A percentile compares a stretch with the other conserved stretches of the same genome.
These are phyloP conservation scores for Pelochelys cantorii DNA, from an alignment of 2,797 vertebrate genomes.

Conservation along the genomic window DNA sequence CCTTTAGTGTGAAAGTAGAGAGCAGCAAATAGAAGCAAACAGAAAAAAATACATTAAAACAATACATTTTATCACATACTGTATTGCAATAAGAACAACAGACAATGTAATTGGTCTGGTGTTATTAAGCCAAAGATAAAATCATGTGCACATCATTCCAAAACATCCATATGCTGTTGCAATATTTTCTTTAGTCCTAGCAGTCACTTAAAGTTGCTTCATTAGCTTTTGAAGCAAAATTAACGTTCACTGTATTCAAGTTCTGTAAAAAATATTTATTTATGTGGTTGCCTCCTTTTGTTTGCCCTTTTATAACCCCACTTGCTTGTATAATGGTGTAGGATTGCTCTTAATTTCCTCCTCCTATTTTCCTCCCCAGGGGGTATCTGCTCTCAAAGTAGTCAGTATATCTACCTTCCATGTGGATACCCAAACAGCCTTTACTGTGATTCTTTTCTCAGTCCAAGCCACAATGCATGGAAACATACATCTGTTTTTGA, in stretches of 20 bases:
- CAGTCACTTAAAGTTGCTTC: slow-evolving; percentile 19
- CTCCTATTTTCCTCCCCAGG: slow-evolving; percentile 71
- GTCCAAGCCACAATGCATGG: slow-evolving; percentile 72
- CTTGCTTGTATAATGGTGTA: slow-evolving; percentile 62
- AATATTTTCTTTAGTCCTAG: slow-evolving; percentile 30
- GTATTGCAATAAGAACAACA: no score
- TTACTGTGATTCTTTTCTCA: slow-evolving; percentile 73
- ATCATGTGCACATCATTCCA: neutral
- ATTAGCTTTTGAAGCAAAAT: slow-evolving; percentile 41
- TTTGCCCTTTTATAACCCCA: slow-evolving; percentile 58
- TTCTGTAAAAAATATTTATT: slow-evolving; percentile 61
- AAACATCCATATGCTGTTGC: neutral
- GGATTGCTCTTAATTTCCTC: slow-evolving; percentile 81
- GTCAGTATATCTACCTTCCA: slow-evolving; percentile 67
- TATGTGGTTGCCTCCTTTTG: slow-evolving; percentile 62
- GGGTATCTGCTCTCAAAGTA: slow-evolving; percentile 77
- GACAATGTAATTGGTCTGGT: neutral
- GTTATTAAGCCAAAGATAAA: neutral
- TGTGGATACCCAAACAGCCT: slow-evolving; percentile 73
- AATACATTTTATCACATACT: neutral
- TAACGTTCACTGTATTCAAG: slow-evolving; percentile 42
- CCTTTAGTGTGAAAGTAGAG: neutral
- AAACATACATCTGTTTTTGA: slow-evolving; percentile 74
- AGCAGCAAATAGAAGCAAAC: neutral
- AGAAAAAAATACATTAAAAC: neutral